Base-by-base conservation (phyloP, 2,888 invertebrate genomes). In the Tupiocoris notatus region DNA sequence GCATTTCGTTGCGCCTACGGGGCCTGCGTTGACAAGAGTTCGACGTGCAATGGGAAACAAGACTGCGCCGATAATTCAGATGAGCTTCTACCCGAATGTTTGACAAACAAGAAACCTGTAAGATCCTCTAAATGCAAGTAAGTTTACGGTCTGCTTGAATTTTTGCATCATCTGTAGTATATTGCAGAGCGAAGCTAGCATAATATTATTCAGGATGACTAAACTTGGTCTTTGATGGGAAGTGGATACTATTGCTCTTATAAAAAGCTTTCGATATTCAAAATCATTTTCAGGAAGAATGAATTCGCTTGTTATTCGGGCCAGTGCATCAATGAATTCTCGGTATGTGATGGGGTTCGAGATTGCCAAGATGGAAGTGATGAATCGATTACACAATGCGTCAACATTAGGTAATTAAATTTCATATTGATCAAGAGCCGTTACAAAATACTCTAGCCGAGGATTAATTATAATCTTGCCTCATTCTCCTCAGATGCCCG, bases 401-500 rank as follows among this genome's bases (percentile, higher is more conserved):
- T 79, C 17, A 78, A 77, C 68, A 73, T 80, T 23, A 75, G 77
- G 80, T 80, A 24, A 39, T 39, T 39, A 12, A 39, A 39, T 39
- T 39, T n/a, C n/a, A n/a, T n/a, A n/a, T n/a, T n/a, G n/a, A n/a
- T n/a, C n/a, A n/a, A n/a, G n/a, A n/a, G n/a, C n/a, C n/a, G n/a
- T n/a, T n/a, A n/a, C n/a, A n/a, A n/a, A n/a, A n/a, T n/a, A n/a
- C n/a, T n/a, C n/a, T n/a, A n/a, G n/a, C n/a, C n/a, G n/a, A n/a
- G n/a, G n/a, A n/a, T n/a, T n/a, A n/a, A n/a, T n/a, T n/a, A n/a
- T n/a, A n/a, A n/a, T n/a, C n/a, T n/a, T n/a, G n/a, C n/a, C n/a
- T n/a, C n/a, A n/a, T n/a, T n/a, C n/a, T n/a, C n/a, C n/a, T n/a
- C 61, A 83, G 84, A 1, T 90, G 90, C 80, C 85, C 86, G 0